Percentiles rank a stretch among this genome's conserved stretches.
phyloP scores from a whole-genome alignment of 2,888 invertebrate genomes.

The Dolichomitus sp. region DNA sequence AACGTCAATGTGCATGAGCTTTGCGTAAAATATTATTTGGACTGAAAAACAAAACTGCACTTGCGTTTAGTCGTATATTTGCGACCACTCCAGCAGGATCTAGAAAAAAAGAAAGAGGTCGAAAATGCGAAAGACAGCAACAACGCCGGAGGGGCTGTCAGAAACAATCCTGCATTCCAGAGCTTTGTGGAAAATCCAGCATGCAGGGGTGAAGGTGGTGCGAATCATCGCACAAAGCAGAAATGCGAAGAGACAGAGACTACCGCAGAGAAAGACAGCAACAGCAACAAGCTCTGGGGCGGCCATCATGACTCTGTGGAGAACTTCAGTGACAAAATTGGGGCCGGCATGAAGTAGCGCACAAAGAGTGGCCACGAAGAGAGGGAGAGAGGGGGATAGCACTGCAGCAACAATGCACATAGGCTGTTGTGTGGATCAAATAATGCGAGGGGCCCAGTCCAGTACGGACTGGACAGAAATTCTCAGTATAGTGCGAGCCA shows the following conservation, averaged over 20 bases:
- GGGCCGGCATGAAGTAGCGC: neutral
- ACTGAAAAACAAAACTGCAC: neutral
- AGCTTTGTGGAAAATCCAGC: neutral
- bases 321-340: neutral
- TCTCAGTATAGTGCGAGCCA: neutral
- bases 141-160: neutral
- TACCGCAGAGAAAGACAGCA: neutral
- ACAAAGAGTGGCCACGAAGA: neutral
- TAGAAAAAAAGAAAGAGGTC: neutral
- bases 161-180: neutral
- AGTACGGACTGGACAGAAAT: neutral
- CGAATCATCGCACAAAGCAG: conserved; percentile 8
- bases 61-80: neutral
- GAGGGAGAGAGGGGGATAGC: neutral
- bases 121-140: neutral
- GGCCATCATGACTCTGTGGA: neutral
- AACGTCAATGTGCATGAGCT: neutral
- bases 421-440: too few species aligned
- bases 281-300: neutral
- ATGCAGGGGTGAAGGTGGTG: neutral
- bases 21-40: neutral
- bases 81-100: neutral
- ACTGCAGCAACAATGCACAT: neutral
- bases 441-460: neutral
- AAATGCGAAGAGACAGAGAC: conserved; percentile 9